Evolutionary conservation across 37 sponge, comb jelly and placozoan species (phyloP), one percentile per base, ranked within the genome.

Genomic region (Lycopodina hypogea): DNA sequence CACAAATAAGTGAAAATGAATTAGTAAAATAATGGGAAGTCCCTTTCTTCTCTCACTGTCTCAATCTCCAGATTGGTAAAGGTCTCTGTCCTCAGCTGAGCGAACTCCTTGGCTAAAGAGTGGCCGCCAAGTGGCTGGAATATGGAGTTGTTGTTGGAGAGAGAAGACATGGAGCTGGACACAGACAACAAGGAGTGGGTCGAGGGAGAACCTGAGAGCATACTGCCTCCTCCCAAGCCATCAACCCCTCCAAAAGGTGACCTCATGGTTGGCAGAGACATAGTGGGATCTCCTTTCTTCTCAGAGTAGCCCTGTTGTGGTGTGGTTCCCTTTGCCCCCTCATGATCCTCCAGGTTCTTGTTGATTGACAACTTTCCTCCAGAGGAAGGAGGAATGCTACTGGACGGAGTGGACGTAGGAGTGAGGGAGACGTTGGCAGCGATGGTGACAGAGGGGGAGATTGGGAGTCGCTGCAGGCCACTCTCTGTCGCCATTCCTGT

Each of bases 11-110:
- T n/a, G n/a, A n/a, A n/a, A n/a, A n/a, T n/a, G n/a, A n/a, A n/a
- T n/a, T n/a, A n/a, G n/a, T n/a, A n/a, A n/a, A n/a, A n/a, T n/a
- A n/a, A n/a, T n/a, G n/a, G n/a, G n/a, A n/a, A n/a, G n/a, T n/a
- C n/a, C n/a, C n/a, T n/a, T n/a, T n/a, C n/a, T n/a, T 4, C 59
- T 41, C 77, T 81, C 48, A 84, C 90, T 48, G 77, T 84, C 65
- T 84, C 90, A 32, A 84, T 71, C 36, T 75, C 84, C 39, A 89
- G 59, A 68, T 90, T 77, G 32, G 86, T 74, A 23, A 82, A 74
- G 24, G 53, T 60, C 40, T 90, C 83, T 51, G 70, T 29, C 56
- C 79, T 88, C 52, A 88, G 59, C 17, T 78, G 79, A 24, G 78
- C 32, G 74, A 88, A 88, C 68, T 88, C 89, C 57, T 83, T 79